Evolutionary conservation across 2,113 vertebrate species (phyloP).

Genomic region (Nematolebias whitei): DNA sequence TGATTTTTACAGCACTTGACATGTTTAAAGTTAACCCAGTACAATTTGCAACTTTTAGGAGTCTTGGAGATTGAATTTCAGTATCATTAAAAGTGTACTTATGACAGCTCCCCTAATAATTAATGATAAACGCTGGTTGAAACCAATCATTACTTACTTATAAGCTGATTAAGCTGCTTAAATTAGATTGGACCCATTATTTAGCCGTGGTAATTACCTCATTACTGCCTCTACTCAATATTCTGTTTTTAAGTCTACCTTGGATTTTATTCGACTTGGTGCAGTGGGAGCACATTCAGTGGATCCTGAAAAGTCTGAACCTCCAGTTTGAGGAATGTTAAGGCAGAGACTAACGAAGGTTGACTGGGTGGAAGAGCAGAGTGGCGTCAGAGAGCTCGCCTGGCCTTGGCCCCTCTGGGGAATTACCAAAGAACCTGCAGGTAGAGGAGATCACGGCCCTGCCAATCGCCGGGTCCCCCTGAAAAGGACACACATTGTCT

Average conservation of each 20-base stretch:
- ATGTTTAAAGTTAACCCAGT: background rate
- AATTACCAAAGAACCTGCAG: constrained; percentile 65
- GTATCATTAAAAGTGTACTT: background rate
- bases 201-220: constrained; percentile 8
- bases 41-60: constrained; percentile 1
- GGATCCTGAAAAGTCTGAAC: constrained; percentile 12
- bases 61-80: background rate
- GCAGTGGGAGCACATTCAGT: background rate
- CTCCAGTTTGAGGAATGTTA: constrained; percentile 49
- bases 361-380: constrained; percentile 71
- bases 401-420: constrained; percentile 57
- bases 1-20: background rate
- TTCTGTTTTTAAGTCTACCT: background rate
- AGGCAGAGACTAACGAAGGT: constrained; percentile 64
- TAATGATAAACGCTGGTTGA: constrained; percentile 10
- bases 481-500: constrained; percentile 71
- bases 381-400: constrained; percentile 57
- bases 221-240: constrained; percentile 1
- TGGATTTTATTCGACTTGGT: background rate
- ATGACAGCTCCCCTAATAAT: constrained; percentile 1
- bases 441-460: constrained; percentile 63
- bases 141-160: constrained; percentile 4
- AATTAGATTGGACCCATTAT: constrained; percentile 11
- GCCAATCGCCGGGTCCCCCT: constrained; percentile 71
- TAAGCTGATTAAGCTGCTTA: constrained; percentile 8